These are phyloP conservation scores for Acronicta leporina DNA, from an alignment of 2,888 invertebrate genomes.

Conservation along the genomic window DNA sequence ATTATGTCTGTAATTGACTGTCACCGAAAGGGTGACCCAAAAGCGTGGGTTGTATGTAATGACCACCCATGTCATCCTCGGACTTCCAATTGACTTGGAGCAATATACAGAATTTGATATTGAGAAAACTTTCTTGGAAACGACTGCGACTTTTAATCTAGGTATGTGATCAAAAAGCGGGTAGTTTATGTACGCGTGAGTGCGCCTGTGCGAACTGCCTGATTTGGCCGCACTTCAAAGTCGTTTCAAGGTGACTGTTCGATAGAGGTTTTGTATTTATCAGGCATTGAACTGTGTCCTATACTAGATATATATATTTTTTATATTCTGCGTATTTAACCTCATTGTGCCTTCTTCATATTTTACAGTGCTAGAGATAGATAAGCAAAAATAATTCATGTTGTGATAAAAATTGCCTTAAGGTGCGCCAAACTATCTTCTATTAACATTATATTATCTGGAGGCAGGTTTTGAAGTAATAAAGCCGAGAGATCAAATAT, in stretches of 20 bases:
- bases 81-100: slow-evolving; percentile 44
- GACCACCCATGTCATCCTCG: slow-evolving; percentile 42
- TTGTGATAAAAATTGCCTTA: too few relatives aligned
- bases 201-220: not conserved
- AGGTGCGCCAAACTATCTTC: too few relatives aligned
- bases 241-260: slow-evolving; percentile 1
- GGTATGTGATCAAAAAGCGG: slow-evolving; percentile 19
- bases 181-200: slow-evolving; percentile 24
- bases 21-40: slow-evolving; percentile 41
- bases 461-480: too few relatives aligned
- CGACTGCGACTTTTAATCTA: slow-evolving; percentile 26
- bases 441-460: too few relatives aligned
- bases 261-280: not conserved
- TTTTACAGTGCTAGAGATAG: too few relatives aligned
- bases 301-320: not conserved
- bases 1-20: slow-evolving; percentile 53
- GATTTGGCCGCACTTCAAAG: slow-evolving; percentile 2
- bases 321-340: too few relatives aligned
- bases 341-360: too few relatives aligned
- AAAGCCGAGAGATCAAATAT: too few relatives aligned
- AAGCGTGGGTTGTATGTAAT: slow-evolving; percentile 41
- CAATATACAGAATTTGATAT: slow-evolving; percentile 29
- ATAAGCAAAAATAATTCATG: too few relatives aligned
- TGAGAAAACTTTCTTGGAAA: slow-evolving; percentile 20
- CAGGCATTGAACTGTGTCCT: not conserved